Evolutionary conservation across 2,888 invertebrate genomes (phyloP), one percentile per base, ranked within the genome.

Genomic region (Eurytoma californica): DNA sequence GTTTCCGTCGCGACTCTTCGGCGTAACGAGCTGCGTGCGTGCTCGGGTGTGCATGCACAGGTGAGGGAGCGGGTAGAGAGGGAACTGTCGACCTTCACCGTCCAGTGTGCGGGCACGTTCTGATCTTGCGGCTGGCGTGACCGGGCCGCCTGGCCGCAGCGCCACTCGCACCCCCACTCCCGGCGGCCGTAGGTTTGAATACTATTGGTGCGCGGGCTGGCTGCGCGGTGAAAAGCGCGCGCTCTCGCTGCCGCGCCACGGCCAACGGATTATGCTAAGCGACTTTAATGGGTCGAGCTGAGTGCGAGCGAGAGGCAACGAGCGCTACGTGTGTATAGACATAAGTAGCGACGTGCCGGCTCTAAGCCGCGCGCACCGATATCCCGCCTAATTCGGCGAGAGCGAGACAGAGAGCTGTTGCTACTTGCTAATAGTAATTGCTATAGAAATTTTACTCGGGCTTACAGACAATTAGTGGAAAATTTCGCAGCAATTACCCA

Each of bases 241-340:
- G 86, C n/a, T n/a, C n/a, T n/a, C n/a, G n/a, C n/a, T n/a, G n/a
- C n/a, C n/a, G n/a, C n/a, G n/a, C n/a, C 85, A 79, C 60, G 24
- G 24, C 86, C 87, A 88, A 89, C 89, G 89, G 88, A 88, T 88
- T 88, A 88, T 87, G 87, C 85, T 87, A 86, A 87, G 86, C 86
- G 58, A 82, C n/a, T n/a, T n/a, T n/a, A n/a, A n/a, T n/a, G 16
- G 63, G 51, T 63, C 72, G 72, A 58, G 58, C 18, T 82, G 63
- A 70, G 49, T 7, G 58, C 20, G 53, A 82, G 82, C 82, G 80
- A 79, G 80, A 82, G 72, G 80, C 78, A 16, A 3, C 28, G 61
- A 61, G 3, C 30, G 30, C 30, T 3, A 30, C 30, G 4, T 30
- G 30, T 30, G 4, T 30, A 30, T 30, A 30, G 3, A 30, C 3